These are phyloP conservation scores for Oryzias melastigma DNA, from an alignment of 2,113 vertebrate species.

Conservation along the genomic window DNA sequence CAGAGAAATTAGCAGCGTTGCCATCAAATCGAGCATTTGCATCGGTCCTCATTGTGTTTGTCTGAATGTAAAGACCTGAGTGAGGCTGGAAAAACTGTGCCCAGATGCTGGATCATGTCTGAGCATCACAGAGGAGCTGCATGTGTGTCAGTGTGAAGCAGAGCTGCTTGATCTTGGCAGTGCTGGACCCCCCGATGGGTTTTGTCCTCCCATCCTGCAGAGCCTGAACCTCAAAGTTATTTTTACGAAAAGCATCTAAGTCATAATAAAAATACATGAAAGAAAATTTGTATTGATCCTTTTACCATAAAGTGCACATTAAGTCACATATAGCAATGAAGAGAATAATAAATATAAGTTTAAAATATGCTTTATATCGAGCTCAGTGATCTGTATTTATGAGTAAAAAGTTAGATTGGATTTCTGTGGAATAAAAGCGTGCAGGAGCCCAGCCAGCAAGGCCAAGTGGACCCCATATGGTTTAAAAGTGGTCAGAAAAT, in stretches of 20 bases:
- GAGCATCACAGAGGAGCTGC: conserved; percentile 29
- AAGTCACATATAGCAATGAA: neutral
- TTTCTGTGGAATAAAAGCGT: too few species aligned
- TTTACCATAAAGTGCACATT: neutral
- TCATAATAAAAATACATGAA: neutral
- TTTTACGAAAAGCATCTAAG: neutral
- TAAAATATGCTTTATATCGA: too few species aligned
- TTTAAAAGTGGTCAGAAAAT: too few species aligned
- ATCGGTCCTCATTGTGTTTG: neutral
- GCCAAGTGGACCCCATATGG: too few species aligned
- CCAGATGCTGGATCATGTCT: conserved; percentile 20
- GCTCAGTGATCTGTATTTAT: too few species aligned
- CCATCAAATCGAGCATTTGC: conserved; percentile 2
- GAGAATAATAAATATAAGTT: too few species aligned
- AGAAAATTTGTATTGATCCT: neutral
- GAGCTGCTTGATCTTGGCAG: conserved; percentile 24
- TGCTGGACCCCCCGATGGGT: conserved; percentile 3
- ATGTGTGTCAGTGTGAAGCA: conserved; percentile 37
- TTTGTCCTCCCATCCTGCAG: conserved; percentile 19
- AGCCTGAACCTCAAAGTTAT: conserved; percentile 1
- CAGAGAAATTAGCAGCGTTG: conserved; percentile 16
- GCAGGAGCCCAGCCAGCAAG: too few species aligned
- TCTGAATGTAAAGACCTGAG: neutral
- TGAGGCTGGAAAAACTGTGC: neutral
- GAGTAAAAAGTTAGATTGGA: too few species aligned